These are phyloP conservation scores for Chaetoderma sp. DNA, from an alignment of 2,888 invertebrate species.

Conservation along the genomic window DNA sequence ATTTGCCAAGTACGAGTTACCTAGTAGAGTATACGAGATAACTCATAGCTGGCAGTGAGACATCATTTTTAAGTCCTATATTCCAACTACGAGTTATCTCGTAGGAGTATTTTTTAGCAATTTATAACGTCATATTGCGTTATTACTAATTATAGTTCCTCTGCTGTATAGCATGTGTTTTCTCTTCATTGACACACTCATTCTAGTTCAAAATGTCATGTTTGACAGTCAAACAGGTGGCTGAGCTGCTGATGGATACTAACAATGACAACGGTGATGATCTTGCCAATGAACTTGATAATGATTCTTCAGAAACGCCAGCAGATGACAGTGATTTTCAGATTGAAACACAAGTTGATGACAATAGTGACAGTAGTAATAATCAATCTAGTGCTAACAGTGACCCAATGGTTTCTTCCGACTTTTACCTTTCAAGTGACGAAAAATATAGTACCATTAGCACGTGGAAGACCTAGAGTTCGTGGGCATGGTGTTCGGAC, in stretches of 20 bases:
- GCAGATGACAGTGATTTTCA: neutral
- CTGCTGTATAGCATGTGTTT: neutral
- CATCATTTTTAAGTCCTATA: neutral
- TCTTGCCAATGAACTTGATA: neutral
- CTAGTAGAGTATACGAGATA: neutral
- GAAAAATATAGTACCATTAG: neutral
- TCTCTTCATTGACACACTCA: neutral
- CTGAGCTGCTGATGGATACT: neutral
- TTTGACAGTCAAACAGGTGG: neutral
- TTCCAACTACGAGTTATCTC: neutral
- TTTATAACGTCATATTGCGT: neutral
- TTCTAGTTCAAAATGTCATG: neutral
- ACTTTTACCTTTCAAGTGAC: neutral
- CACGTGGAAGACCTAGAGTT: neutral
- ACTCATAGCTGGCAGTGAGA: constrained; percentile 2
- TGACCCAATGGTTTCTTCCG: neutral
- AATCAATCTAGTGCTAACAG: neutral
- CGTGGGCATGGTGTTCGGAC: neutral
- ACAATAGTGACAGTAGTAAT: too few relatives aligned
- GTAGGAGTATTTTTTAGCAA: neutral
- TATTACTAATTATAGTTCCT: neutral
- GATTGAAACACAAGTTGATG: too few relatives aligned
- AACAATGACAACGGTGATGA: neutral
- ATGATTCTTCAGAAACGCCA: constrained; percentile 1
- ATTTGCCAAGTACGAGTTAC: too few relatives aligned